Base-by-base conservation (phyloP, 2,888 invertebrate genomes). In the Drosophila colorata region DNA sequence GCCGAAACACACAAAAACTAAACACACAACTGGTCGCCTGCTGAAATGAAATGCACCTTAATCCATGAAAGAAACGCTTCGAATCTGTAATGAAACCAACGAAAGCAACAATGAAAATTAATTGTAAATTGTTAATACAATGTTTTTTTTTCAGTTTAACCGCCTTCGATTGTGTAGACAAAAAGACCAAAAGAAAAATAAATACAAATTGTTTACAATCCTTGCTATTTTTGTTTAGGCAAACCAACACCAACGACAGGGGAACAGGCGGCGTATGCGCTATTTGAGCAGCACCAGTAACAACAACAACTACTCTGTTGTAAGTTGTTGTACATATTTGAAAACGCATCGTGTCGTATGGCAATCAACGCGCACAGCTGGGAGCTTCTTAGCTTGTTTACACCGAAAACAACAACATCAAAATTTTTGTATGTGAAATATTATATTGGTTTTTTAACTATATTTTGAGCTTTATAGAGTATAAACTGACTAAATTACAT, bases 301-400 rank as follows among this genome's bases (percentile, higher is more conserved):
- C 28, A 57, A 51, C 55, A 69, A 40, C 37, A 57, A 14, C 43
- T 9, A 40, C 46, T 38, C 68, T 56, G 47, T 56, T 68, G 69
- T 69, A 67, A 58, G 55, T 60, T 70, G 9, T 37, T 74, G 60
- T 82, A 13, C 18, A 28, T 63, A 79, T 84, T 84, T 81, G 79
- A 88, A 84, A 85, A 86, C 74, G 88, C 85, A 86, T 86, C 88
- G 69, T 85, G 83, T 87, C 86, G 80, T 75, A 67, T 68, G 83
- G 80, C 88, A 86, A 87, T 89, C 89, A 86, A 69, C 86, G 86
- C 64, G 63, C 89, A 74, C 85, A 86, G 86, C 89, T 80, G 86
- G 88, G 82, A 74, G 35, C 83, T 86, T 78, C 86, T 80, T 66
- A 63, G 70, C 79, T 85, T 87, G 74, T 85, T 85, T 74, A 74